Evolutionary conservation across 2,113 vertebrate genomes (phyloP).

Genomic region (Formicarius rufipectus): DNA sequence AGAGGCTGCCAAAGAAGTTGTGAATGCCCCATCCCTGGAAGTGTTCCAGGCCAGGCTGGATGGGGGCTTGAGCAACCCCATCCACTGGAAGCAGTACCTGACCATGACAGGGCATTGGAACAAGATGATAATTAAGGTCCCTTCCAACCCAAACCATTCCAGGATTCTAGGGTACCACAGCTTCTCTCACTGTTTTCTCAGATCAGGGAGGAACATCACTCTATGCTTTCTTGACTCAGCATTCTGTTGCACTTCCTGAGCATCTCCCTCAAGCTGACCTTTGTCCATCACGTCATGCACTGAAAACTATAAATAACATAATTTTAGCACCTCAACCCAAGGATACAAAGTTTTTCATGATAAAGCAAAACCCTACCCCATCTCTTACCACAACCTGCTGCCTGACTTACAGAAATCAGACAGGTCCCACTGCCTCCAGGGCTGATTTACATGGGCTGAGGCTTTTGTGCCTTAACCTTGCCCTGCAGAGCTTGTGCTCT

Average conservation of each 20-base stretch:
- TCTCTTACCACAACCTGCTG: not conserved
- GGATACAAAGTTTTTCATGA: fast-evolving
- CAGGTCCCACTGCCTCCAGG: not conserved
- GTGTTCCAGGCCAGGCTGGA: not conserved
- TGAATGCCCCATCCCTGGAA: not conserved
- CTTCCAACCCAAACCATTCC: not conserved
- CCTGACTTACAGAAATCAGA: not conserved
- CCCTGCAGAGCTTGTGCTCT: not conserved
- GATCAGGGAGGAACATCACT: not conserved
- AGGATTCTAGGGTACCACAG: not conserved
- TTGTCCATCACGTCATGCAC: not conserved
- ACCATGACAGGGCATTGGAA: not conserved
- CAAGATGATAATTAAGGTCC: not conserved
- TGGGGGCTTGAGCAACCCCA: not conserved
- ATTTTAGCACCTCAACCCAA: not conserved
- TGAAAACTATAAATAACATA: not conserved
- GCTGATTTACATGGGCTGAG: not conserved
- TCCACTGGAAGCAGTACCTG: not conserved
- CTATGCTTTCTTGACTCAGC: not conserved
- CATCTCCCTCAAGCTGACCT: not conserved
- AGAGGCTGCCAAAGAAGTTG: not conserved
- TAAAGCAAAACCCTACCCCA: not conserved
- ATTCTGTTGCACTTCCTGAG: not conserved
- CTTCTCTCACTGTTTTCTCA: not conserved
- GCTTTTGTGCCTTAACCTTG: not conserved